Conservation (phyloP, 2,888 invertebrate genomes). For the Odontocolon sp. region DNA sequence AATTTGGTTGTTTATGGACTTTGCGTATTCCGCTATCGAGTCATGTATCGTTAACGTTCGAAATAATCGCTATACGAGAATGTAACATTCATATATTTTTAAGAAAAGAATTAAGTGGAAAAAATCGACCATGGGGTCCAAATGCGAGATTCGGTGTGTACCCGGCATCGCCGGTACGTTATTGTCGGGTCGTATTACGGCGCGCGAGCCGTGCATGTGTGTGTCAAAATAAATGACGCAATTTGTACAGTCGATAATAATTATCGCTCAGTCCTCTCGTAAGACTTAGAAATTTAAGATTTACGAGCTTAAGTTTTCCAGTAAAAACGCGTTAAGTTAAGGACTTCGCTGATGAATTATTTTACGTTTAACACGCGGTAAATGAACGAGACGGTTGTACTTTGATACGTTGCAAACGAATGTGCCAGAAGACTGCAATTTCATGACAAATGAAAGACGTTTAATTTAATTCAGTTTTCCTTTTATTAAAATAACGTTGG, state of each 20-base stretch:
- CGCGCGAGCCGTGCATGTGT: conserved; percentile 43
- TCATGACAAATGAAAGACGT: conserved; percentile 44
- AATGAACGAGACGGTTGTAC: conserved; percentile 47
- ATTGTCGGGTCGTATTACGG: conserved; percentile 12
- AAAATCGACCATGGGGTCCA: conserved; percentile 48
- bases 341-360: conserved; percentile 26
- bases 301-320: conserved; percentile 62
- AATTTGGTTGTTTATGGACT: conserved; percentile 22
- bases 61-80: conserved; percentile 56
- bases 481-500: conserved; percentile 36
- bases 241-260: conserved; percentile 76
- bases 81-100: conserved; percentile 61
- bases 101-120: conserved; percentile 43
- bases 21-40: conserved; percentile 45
- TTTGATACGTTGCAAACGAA: conserved; percentile 61
- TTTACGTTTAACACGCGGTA: conserved; percentile 36
- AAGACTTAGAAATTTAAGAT: conserved; percentile 67
- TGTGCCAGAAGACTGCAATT: conserved; percentile 64
- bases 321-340: conserved; percentile 51
- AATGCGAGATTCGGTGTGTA: conserved; percentile 43
- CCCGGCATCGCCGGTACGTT: conserved; percentile 11
- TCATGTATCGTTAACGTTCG: conserved; percentile 55
- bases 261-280: conserved; percentile 72
- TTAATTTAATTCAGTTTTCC: conserved; percentile 64
- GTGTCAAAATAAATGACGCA: conserved; percentile 63